phyloP scores from a whole-genome alignment of 1,140 invertebrate species.

The Pseudomyrmex sp. region DNA sequence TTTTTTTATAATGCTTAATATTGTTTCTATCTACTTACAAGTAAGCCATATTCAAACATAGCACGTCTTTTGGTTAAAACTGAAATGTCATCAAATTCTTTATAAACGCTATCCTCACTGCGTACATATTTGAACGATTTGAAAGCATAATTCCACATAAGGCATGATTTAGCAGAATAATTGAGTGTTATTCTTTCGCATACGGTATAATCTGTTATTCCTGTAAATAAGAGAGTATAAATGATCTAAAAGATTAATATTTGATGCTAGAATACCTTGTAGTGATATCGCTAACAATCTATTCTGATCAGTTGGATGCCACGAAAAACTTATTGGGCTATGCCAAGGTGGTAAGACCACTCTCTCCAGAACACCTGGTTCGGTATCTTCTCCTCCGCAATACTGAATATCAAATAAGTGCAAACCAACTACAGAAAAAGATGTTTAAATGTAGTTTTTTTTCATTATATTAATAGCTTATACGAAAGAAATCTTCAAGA shows the following conservation, averaged over 20 bases:
- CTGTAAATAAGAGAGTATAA: constrained; percentile 78
- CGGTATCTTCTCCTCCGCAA: constrained; percentile 89
- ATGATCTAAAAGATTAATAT: not conserved
- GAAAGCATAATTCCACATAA: constrained; percentile 91
- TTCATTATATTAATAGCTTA: constrained; percentile 3
- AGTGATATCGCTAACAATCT: constrained; percentile 89
- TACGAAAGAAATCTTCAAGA: not conserved
- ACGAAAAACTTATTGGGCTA: constrained; percentile 90
- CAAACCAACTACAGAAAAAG: constrained; percentile 81
- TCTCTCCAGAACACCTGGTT: constrained; percentile 91
- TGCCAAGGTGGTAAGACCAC: constrained; percentile 87
- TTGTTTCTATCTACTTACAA: constrained; percentile 84
- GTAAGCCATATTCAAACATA: constrained; percentile 91
- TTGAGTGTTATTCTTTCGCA: constrained; percentile 93
- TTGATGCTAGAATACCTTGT: constrained; percentile 82
- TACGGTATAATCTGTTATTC: constrained; percentile 90
- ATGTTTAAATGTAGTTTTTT: constrained; percentile 4
- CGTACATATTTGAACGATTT: constrained; percentile 88
- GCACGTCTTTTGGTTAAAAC: constrained; percentile 90
- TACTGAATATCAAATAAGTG: constrained; percentile 94
- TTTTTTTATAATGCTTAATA: not conserved
- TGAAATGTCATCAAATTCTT: constrained; percentile 89
- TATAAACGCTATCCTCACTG: constrained; percentile 86
- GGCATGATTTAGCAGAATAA: constrained; percentile 90
- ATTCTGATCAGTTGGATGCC: constrained; percentile 93